A percentile compares a stretch with the other conserved stretches of the same genome.
Conservation (phyloP, 2,113 vertebrate genomes). For the Cavia aperea region DNA sequence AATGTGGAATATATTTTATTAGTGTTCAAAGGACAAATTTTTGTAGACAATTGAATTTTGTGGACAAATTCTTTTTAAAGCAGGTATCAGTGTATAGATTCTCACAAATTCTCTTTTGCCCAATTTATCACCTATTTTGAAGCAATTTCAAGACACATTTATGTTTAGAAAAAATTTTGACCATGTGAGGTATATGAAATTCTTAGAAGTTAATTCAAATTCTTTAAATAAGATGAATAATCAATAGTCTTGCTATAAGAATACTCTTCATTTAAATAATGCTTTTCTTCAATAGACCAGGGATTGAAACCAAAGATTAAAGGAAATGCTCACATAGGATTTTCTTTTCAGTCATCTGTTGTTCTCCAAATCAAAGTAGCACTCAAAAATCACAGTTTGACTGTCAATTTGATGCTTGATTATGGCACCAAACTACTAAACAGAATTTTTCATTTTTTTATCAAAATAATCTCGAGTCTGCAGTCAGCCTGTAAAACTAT, state of each 20-base stretch:
- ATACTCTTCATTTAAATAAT: slow-evolving; percentile 22
- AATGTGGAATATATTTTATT: slow-evolving; percentile 17
- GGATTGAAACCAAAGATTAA: slow-evolving; percentile 6
- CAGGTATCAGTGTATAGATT: slow-evolving; percentile 34
- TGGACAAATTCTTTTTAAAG: slow-evolving; percentile 30
- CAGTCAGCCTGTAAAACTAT: neutral
- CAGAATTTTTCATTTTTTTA: neutral
- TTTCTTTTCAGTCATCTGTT: neutral
- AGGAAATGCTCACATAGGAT: slow-evolving; percentile 1
- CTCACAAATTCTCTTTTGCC: neutral
- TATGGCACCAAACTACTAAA: neutral
- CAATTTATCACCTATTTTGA: slow-evolving; percentile 33
- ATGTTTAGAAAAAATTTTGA: slow-evolving; percentile 26
- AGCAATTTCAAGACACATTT: slow-evolving; percentile 30
- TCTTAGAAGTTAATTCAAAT: neutral
- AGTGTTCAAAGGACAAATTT: slow-evolving; percentile 26
- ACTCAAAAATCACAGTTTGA: neutral
- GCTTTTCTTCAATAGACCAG: neutral
- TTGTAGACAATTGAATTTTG: slow-evolving; percentile 7
- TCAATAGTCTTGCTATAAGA: neutral
- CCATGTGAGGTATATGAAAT: neutral
- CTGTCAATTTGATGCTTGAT: neutral
- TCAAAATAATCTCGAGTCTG: neutral
- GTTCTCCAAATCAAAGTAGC: slow-evolving; percentile 13
- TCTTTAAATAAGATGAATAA: neutral